These are phyloP conservation scores for Zaprionus obscuricornis DNA, from an alignment of 2,888 invertebrate species.

Conservation along the genomic window DNA sequence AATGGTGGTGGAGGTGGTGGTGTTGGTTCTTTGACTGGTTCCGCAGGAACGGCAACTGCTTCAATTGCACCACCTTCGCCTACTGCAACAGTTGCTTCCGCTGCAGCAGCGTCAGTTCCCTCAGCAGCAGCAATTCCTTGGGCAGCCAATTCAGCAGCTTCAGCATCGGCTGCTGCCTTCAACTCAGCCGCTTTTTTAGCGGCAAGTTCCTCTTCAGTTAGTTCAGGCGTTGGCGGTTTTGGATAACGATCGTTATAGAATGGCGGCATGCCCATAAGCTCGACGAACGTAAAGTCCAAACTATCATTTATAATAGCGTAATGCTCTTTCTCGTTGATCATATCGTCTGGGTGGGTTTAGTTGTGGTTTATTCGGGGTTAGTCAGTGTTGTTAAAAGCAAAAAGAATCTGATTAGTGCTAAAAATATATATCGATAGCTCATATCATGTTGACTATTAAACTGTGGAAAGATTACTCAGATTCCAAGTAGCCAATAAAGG, in stretches of 20 bases:
- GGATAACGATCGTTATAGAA: slow-evolving; percentile 82
- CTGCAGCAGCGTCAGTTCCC: slow-evolving; percentile 30
- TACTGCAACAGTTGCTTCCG: slow-evolving; percentile 3
- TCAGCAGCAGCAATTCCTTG: slow-evolving; percentile 37
- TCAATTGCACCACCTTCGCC: slow-evolving; percentile 62
- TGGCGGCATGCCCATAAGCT: slow-evolving; percentile 87
- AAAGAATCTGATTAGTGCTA: slow-evolving; percentile 56
- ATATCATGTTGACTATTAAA: background rate
- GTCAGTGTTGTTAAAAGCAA: slow-evolving; percentile 43
- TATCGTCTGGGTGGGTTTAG: slow-evolving; percentile 86
- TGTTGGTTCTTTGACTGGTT: slow-evolving; percentile 77
- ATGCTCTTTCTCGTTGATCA: slow-evolving; percentile 94
- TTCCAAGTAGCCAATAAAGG: slow-evolving; percentile 38
- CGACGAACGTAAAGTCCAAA: slow-evolving; percentile 96
- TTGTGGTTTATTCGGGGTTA: slow-evolving; percentile 33
- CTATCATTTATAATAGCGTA: slow-evolving; percentile 96
- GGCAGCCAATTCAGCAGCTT: slow-evolving; percentile 42
- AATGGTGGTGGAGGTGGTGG: slow-evolving; percentile 83
- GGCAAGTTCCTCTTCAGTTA: slow-evolving; percentile 81
- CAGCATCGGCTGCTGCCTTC: slow-evolving; percentile 47
- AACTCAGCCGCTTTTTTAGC: slow-evolving; percentile 72
- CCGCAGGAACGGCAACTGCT: slow-evolving; percentile 40
- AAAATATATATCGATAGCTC: too few relatives aligned
- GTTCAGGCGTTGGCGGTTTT: slow-evolving; percentile 83
- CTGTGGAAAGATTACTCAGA: slow-evolving; percentile 34